A percentile compares a stretch with the other conserved stretches of the same genome.
Evolutionary conservation across 2,888 invertebrate species (phyloP).

Genomic region (Acanthococcus lagerstroemiae): DNA sequence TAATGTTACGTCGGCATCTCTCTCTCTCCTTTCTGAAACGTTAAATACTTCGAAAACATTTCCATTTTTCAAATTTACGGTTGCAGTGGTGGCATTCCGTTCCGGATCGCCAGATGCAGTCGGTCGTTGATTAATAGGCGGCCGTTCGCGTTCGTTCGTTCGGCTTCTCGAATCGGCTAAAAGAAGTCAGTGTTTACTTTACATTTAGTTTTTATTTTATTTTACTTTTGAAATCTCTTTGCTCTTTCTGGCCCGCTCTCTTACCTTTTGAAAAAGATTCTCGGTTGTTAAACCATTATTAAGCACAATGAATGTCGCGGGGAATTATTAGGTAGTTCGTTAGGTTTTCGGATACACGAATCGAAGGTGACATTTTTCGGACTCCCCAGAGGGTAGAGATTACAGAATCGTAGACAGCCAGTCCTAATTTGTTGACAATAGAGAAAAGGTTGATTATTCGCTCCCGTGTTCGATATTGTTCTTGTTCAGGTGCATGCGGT

Average conservation of each 20-base stretch:
- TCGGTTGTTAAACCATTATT: not conserved
- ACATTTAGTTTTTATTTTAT: constrained; percentile 8
- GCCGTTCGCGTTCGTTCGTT: not conserved
- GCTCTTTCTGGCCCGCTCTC: not conserved
- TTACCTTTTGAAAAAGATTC: not conserved
- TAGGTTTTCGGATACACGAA: not conserved
- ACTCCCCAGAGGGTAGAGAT: not conserved
- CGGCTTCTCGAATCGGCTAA: not conserved
- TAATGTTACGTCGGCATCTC: not conserved
- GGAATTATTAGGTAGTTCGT: constrained; percentile 6
- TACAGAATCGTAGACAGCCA: not conserved
- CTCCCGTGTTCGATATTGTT: no score
- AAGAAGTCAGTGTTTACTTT: constrained; percentile 18
- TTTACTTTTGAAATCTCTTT: not conserved
- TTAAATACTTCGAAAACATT: no score
- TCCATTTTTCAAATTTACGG: not conserved
- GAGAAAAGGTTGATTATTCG: not conserved
- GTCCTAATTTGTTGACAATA: not conserved
- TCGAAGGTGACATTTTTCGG: constrained; percentile 8
- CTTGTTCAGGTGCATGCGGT: no score
- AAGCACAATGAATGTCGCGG: constrained; percentile 5
- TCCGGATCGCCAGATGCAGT: not conserved
- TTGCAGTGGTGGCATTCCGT: not conserved
- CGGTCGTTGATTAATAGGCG: not conserved
- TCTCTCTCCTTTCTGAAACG: no score